These are phyloP conservation scores for Mythimna pallens DNA, from an alignment of 2,888 invertebrate species.

Conservation along the genomic window DNA sequence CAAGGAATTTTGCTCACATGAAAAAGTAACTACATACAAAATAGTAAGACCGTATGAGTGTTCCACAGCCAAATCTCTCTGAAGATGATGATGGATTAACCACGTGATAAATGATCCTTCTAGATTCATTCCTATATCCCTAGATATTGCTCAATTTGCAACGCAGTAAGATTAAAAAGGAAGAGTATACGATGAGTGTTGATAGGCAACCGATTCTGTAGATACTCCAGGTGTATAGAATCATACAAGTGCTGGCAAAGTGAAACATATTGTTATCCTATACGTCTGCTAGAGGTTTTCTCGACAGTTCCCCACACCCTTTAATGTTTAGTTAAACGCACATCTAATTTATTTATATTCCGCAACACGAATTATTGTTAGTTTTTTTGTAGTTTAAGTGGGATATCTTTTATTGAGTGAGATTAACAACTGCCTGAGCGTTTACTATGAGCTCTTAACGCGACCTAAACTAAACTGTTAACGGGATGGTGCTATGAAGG, in stretches of 20 bases:
- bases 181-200: slow-evolving; percentile 48
- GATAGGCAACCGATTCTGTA: not conserved
- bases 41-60: not conserved
- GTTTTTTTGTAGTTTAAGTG: slow-evolving; percentile 1
- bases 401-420: slow-evolving; percentile 37
- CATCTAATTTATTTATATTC: slow-evolving; percentile 38
- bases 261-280: slow-evolving; percentile 67
- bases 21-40: not conserved
- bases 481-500: no score
- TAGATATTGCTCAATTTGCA: slow-evolving; percentile 43
- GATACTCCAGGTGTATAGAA: slow-evolving; percentile 42
- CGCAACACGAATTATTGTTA: slow-evolving; percentile 16
- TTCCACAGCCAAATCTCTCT: not conserved
- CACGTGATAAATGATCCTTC: not conserved
- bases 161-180: slow-evolving; percentile 32
- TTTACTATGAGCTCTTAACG: not conserved
- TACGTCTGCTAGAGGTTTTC: slow-evolving; percentile 72
- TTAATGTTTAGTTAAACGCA: slow-evolving; percentile 30
- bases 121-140: not conserved
- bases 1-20: not conserved
- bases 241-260: slow-evolving; percentile 55
- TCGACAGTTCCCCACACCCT: slow-evolving; percentile 33
- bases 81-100: not conserved
- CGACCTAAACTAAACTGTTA: no score
- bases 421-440: not conserved